phyloP scores from a whole-genome alignment of 2,113 vertebrate species.

The Furnarius figulus region DNA sequence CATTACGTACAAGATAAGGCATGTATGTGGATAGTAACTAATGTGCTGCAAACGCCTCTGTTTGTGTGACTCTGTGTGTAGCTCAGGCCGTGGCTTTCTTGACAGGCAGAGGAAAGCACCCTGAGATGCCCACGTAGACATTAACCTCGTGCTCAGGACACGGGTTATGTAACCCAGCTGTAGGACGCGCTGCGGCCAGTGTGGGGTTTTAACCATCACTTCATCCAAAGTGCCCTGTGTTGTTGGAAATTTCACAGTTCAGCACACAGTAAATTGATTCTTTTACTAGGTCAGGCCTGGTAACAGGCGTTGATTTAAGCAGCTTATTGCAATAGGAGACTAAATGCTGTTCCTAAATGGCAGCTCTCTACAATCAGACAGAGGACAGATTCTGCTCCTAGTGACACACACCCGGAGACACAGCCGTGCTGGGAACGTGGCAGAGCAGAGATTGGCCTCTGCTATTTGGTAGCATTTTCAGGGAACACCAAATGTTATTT shows the following conservation, averaged over 20 bases:
- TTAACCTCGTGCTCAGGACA: not conserved
- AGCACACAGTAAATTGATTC: not conserved
- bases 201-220: not conserved
- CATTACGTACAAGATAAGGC: not conserved
- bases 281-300: constrained; percentile 22
- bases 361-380: not conserved
- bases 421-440: not conserved
- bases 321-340: not conserved
- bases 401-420: not conserved
- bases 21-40: not conserved
- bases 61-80: not conserved
- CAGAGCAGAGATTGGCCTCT: not conserved
- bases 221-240: not conserved
- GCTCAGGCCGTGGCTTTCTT: not conserved
- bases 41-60: not conserved
- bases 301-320: constrained; percentile 26
- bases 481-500: constrained; percentile 23
- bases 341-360: not conserved
- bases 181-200: accelerated
- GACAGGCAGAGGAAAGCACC: not conserved
- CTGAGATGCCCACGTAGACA: accelerated
- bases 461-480: not conserved
- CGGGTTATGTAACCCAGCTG: not conserved
- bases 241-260: not conserved
- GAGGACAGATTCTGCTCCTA: not conserved